Evolutionary conservation across 2,888 invertebrate genomes (phyloP), one percentile per base, ranked within the genome.

Genomic region (Eremobia ochroleuca): DNA sequence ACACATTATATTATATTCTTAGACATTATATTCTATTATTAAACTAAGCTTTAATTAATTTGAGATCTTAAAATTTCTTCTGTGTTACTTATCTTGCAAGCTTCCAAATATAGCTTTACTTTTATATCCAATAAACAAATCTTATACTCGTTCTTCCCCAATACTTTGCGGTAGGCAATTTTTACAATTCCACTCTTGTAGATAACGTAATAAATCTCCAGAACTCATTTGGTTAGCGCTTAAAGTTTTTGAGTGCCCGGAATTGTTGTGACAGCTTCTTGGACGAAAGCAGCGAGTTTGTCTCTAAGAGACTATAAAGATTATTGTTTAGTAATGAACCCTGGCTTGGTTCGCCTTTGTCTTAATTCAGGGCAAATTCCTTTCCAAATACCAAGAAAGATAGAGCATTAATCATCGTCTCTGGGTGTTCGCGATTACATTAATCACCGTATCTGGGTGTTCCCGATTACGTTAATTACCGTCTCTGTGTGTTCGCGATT

Each of bases 221-320:
- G 68, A 80, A 86, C 79, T 89, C 85, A 87, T 90, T 89, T 88
- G 85, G 87, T 85, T 83, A 85, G 55, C 70, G 80, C 77, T 76
- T 62, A 71, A 89, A 89, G 81, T 88, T 90, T 84, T 81, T 85
- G 85, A 86, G 85, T 83, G 78, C 67, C 69, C 68, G 73, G 73
- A 77, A 82, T 77, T 80, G 83, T 76, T 79, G 73, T 79, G 78
- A 77, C 78, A 77, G 71, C 49, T 1, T 49, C 68, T 76, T 66
- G 58, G 65, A 79, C 68, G 73, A 82, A 84, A 86, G 85, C 82
- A 86, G 46, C 67, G 73, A 84, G 82, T 86, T 86, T 86, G 71
- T 86, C 73, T 76, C 68, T 28, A 34, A 74, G 46, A 64, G 3
- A 66, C 34, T 61, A 34, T 64, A 49, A 28, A 62, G 70, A 77